These are phyloP conservation scores for Grammomys surdaster DNA, from an alignment of 2,113 vertebrate species.

Conservation along the genomic window DNA sequence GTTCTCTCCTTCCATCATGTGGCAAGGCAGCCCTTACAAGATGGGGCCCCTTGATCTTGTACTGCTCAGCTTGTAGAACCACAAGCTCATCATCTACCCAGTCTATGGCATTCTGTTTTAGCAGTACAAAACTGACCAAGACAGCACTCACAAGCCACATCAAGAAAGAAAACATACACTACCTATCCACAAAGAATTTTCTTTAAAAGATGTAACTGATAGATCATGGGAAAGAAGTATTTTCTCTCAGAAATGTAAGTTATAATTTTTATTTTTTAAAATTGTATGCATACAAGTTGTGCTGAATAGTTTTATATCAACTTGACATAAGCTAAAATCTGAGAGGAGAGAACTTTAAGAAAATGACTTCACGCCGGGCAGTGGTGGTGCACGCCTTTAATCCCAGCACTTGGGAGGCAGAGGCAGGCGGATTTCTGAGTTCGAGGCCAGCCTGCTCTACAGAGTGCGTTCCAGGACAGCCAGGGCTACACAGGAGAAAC, in stretches of 20 bases:
- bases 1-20: not conserved
- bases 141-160: not conserved
- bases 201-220: not conserved
- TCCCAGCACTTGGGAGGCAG: too few relatives aligned
- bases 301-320: not conserved
- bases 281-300: not conserved
- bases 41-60: not conserved
- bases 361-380: not conserved
- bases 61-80: not conserved
- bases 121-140: not conserved
- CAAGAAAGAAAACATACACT: not conserved
- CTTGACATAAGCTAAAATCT: not conserved
- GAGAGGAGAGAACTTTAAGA: not conserved
- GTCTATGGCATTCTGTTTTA: not conserved
- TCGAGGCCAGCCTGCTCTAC: too few relatives aligned
- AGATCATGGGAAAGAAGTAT: not conserved
- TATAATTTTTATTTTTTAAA: slow-evolving; percentile 7
- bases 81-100: not conserved
- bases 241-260: slow-evolving; percentile 4
- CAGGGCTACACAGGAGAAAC: too few relatives aligned
- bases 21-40: not conserved
- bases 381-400: too few relatives aligned
- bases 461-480: too few relatives aligned
- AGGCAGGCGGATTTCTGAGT: too few relatives aligned
- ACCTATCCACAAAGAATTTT: slow-evolving; percentile 2